Evolutionary conservation across 2,797 vertebrate species (phyloP).

Genomic region (Diplodus puntazzo): DNA sequence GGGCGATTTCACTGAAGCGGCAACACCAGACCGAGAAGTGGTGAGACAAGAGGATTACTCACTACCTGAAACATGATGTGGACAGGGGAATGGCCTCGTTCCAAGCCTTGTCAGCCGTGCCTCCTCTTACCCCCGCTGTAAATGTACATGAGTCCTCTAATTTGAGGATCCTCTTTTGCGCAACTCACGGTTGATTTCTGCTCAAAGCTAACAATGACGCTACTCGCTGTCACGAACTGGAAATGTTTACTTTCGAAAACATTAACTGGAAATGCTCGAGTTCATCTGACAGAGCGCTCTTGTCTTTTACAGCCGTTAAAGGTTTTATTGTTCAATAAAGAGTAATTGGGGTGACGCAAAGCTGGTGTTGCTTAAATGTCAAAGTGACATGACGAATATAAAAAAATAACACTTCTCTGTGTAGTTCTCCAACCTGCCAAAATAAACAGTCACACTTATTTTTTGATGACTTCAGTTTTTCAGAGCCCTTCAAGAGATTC

Average conservation of each 20-base stretch:
- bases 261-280: slow-evolving; percentile 42
- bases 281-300: slow-evolving; percentile 31
- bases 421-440: slow-evolving; percentile 63
- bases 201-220: slow-evolving; percentile 66
- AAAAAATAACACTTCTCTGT: slow-evolving; percentile 52
- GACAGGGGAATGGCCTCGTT: slow-evolving; percentile 42
- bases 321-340: slow-evolving; percentile 68
- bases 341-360: slow-evolving; percentile 61
- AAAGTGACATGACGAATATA: slow-evolving; percentile 56
- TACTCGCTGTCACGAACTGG: slow-evolving; percentile 37
- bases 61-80: slow-evolving; percentile 63
- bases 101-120: slow-evolving; percentile 27
- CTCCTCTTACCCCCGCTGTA: slow-evolving; percentile 7
- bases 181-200: slow-evolving; percentile 46
- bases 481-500: slow-evolving; percentile 38
- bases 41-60: slow-evolving; percentile 69
- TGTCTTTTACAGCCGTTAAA: slow-evolving; percentile 35
- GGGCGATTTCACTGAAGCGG: slow-evolving; percentile 59
- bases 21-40: slow-evolving; percentile 58
- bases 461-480: slow-evolving; percentile 65
- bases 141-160: slow-evolving; percentile 63
- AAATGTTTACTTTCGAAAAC: slow-evolving; percentile 64
- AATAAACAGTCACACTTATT: slow-evolving; percentile 69
- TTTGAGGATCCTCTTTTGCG: slow-evolving; percentile 48
- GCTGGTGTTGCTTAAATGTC: slow-evolving; percentile 60